Conservation (phyloP, 2,888 invertebrate species). For the Erpobdella octoculata region DNA sequence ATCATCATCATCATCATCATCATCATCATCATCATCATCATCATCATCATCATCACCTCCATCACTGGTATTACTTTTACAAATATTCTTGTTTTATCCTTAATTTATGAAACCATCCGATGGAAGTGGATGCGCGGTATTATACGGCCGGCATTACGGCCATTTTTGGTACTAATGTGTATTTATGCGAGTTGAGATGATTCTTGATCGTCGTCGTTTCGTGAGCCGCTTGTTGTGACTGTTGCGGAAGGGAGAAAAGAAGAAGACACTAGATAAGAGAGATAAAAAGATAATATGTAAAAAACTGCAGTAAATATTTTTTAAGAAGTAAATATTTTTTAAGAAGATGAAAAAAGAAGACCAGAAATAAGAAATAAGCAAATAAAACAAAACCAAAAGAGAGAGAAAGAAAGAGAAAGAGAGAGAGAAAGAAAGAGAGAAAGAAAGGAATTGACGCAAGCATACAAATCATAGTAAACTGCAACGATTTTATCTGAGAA, state of each 20-base stretch:
- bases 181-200: too few relatives aligned
- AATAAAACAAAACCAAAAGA: not conserved
- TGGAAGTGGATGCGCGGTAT: too few relatives aligned
- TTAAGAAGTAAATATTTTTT: not conserved
- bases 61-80: not conserved
- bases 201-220: conserved; percentile 2
- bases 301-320: not conserved
- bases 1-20: conserved; percentile 5
- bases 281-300: not conserved
- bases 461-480: too few relatives aligned
- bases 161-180: too few relatives aligned
- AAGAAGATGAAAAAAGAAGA: not conserved
- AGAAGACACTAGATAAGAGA: not conserved
- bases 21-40: conserved; percentile 1
- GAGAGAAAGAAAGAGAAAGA: not conserved
- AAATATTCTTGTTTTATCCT: too few relatives aligned
- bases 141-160: too few relatives aligned
- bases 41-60: conserved; percentile 13
- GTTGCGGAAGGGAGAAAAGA: not conserved
- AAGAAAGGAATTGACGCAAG: not conserved
- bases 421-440: not conserved
- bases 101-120: too few relatives aligned
- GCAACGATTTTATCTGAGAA: not conserved
- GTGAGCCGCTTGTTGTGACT: not conserved
- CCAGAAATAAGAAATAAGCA: not conserved